phyloP scores from a whole-genome alignment of 1,140 invertebrate species.

The Drosophila lacteicornis region DNA sequence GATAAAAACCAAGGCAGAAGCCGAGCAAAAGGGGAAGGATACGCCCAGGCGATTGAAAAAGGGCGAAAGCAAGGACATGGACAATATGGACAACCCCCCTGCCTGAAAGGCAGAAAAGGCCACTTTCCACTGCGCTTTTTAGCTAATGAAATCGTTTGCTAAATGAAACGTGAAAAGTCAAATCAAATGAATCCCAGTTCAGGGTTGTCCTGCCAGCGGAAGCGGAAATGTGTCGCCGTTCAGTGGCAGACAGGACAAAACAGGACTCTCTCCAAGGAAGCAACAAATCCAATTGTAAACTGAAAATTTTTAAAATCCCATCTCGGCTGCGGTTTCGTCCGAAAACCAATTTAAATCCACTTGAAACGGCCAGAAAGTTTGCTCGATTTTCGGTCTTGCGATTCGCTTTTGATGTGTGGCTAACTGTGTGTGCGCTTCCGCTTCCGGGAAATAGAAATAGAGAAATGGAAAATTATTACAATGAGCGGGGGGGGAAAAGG shows the following conservation, averaged over 20 bases:
- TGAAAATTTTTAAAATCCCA: constrained; percentile 64
- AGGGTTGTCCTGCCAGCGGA: constrained; percentile 51
- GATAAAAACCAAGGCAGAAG: constrained; percentile 49
- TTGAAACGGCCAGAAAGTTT: constrained; percentile 53
- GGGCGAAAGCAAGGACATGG: constrained; percentile 38
- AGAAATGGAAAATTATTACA: neutral
- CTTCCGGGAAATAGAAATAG: constrained; percentile 41
- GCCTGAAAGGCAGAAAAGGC: constrained; percentile 5
- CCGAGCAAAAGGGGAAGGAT: constrained; percentile 4
- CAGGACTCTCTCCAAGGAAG: constrained; percentile 3
- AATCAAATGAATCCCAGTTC: constrained; percentile 52
- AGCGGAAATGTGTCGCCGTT: constrained; percentile 81
- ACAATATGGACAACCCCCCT: constrained; percentile 52
- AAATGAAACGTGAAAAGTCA: constrained; percentile 83
- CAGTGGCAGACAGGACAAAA: constrained; percentile 52
- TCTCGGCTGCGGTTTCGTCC: constrained; percentile 53
- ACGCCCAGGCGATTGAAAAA: constrained; percentile 62
- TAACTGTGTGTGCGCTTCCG: constrained; percentile 80
- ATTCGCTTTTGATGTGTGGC: constrained; percentile 53
- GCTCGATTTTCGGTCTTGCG: constrained; percentile 15
- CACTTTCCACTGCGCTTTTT: constrained; percentile 65
- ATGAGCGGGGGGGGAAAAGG: neutral
- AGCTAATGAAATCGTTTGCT: constrained; percentile 84
- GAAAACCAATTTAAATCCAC: constrained; percentile 75
- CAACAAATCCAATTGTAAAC: constrained; percentile 34